These are phyloP conservation scores for Acanthosepion esculentum DNA, from an alignment of 2,888 invertebrate species.

Conservation along the genomic window DNA sequence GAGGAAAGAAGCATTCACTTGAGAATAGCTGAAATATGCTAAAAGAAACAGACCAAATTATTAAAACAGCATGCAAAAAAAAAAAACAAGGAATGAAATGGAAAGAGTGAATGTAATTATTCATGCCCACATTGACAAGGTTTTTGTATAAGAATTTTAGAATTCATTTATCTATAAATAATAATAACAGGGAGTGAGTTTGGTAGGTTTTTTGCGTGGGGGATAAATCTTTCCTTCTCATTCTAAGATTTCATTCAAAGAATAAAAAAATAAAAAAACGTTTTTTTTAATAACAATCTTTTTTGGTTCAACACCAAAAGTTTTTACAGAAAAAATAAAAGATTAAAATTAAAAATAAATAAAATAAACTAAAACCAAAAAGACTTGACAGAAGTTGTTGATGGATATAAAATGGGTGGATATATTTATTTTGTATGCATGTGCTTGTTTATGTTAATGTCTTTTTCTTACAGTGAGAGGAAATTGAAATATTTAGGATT, in stretches of 20 bases:
- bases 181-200: too few species aligned
- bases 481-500: background rate
- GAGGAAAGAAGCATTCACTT: too few species aligned
- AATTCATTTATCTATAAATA: too few species aligned
- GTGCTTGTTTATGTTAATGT: background rate
- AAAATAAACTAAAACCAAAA: background rate
- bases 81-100: too few species aligned
- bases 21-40: too few species aligned
- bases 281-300: conserved; percentile 6
- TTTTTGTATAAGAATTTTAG: too few species aligned
- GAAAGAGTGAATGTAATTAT: too few species aligned
- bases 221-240: background rate
- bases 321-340: background rate
- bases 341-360: background rate
- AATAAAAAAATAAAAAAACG: background rate
- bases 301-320: conserved; percentile 4
- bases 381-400: background rate
- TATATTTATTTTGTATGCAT: background rate
- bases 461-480: background rate
- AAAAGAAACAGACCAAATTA: too few species aligned
- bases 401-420: background rate
- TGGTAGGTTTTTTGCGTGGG: background rate
- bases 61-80: too few species aligned
- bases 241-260: background rate
- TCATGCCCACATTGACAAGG: too few species aligned